These are phyloP conservation scores for Trileptium ribeirensis DNA, from an alignment of 2,888 invertebrate species.

Conservation along the genomic window DNA sequence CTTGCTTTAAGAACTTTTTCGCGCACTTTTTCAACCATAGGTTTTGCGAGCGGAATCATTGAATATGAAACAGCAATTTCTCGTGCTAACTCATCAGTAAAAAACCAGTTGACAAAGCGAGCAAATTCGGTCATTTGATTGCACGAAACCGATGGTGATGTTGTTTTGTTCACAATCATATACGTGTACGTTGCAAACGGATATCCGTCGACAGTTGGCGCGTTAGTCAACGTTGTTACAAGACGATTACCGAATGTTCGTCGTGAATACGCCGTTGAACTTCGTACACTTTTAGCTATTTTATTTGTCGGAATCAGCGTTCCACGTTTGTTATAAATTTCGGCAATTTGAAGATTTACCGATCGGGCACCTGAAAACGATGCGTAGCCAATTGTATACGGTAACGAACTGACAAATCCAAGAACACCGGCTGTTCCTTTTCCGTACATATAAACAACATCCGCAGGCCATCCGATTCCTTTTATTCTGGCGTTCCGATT, in stretches of 20 bases:
- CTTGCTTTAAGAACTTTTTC: background rate
- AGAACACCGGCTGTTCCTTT: background rate
- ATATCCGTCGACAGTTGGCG: background rate
- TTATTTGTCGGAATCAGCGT: background rate
- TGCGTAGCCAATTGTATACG: slow-evolving; percentile 3
- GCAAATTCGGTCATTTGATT: background rate
- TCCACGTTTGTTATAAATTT: background rate
- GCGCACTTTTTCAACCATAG: background rate
- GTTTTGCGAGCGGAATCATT: background rate
- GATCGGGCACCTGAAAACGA: background rate
- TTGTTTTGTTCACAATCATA: slow-evolving; percentile 11
- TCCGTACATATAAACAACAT: background rate
- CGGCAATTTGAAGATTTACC: background rate
- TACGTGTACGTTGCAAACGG: slow-evolving; percentile 3
- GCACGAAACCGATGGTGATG: background rate
- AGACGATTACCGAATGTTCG: background rate
- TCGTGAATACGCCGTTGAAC: background rate
- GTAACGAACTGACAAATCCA: background rate
- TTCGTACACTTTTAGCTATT: background rate
- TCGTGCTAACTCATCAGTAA: background rate
- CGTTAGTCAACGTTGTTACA: no score
- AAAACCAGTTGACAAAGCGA: background rate
- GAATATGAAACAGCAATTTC: background rate
- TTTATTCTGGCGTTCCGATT: no score
- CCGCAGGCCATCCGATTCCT: no score